Evolutionary conservation across 2,113 vertebrate genomes (phyloP), one percentile per base, ranked within the genome.

Genomic region (Capricornis sumatraensis): DNA sequence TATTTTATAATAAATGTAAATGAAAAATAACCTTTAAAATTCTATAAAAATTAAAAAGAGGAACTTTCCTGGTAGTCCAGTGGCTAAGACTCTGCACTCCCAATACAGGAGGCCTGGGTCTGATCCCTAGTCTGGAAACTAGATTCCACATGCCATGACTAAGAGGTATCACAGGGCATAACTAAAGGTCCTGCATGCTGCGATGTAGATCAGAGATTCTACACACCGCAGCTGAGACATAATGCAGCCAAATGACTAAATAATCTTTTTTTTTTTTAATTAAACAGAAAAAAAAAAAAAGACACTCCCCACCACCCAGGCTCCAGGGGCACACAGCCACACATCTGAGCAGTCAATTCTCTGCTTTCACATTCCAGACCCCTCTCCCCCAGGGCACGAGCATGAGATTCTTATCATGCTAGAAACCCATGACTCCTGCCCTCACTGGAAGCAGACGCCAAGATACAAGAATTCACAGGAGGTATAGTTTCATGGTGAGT

Each of bases 141-240:
- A 36, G n/a, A 36, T 36, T 71, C n/a, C 64, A 36, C n/a, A 36
- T 23, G 64, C 64, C 64, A 11, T 11, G n/a, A 71, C n/a, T 71
- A 23, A 10, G 23, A 36, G 17, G 64, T 36, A 71, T 71, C n/a
- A 36, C 64, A 2, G 5, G n/a, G 9, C 5, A 6, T 3, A 71
- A 71, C n/a, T 71, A 21, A 36, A 36, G 64, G 19, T 5, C 64
- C n/a, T 71, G 64, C 64, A 71, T 36, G 64, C n/a, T 71, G n/a
- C 1, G n/a, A 71, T 36, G n/a, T 71, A 36, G n/a, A 36, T 12
- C 64, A 71, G 64, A 71, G 64, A 71, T 36, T 36, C n/a, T 5
- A 36, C n/a, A 36, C n/a, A 36, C 17, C 2, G 9, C 33, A 71
- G 0, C n/a, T 21, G n/a, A 17, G 33, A 67, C 2, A 0, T 21